Base-by-base conservation (phyloP, 2,113 vertebrate genomes). In the Osmerus mordax region DNA sequence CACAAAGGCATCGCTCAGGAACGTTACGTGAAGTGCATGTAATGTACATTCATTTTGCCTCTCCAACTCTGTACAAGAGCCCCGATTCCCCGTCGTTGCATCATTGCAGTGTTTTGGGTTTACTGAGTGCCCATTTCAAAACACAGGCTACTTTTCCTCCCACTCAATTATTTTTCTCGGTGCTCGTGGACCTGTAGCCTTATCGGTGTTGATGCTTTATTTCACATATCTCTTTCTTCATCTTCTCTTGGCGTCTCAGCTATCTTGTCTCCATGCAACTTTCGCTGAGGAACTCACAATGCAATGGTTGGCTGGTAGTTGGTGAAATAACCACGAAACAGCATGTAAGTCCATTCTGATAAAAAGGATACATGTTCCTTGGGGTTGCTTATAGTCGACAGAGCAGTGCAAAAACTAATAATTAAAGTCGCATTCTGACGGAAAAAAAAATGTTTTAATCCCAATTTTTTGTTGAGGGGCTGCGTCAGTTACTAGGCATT, bases 1-100 rank as follows among this genome's bases (percentile, higher is more conserved):
- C 94, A 95, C 94, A 95, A 95, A 95, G 93, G 92, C 93, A 94
- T 94, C 91, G 94, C 86, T 89, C 90, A 92, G 93, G 92, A 95
- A 93, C 92, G 89, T 89, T 93, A 92, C 83, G 86, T 95, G 91
- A 91, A 94, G 94, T 94, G 93, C 90, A 93, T 93, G 89, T 91
- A 91, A 92, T 91, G 91, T 92, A 90, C 91, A 93, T 92, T 86
- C 87, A 91, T 89, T 82, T 92, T 86, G 81, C 86, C 88, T 88
- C 86, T 91, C 87, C 88, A 93, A 89, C 89, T 86, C 88, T 90
- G 92, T 87, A 88, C 90, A 91, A 81, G 79, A 87, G 84, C 85
- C 79, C 84, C 87, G 86, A 87, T 83, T 89, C 87, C 82, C 81
- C 79, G 91, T 87, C 90, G 91, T 90, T 93, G 92, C 89, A 92